Base-by-base conservation (phyloP, 2,113 vertebrate species). In the Tragelaphus scriptus region DNA sequence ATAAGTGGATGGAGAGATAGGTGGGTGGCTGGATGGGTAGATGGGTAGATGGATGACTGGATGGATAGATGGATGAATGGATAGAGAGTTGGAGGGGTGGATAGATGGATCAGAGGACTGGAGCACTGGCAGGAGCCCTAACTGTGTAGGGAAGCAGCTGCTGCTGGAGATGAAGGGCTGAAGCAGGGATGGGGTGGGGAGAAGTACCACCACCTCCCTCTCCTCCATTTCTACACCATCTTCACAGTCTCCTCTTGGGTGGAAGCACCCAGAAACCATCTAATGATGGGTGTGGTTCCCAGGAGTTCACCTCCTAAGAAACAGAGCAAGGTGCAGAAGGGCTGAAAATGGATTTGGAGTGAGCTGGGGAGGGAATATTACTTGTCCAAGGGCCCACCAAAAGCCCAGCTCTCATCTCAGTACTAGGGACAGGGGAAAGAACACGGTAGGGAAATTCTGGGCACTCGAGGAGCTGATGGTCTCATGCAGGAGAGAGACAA, bases 391-490 rank as follows among this genome's bases (percentile, higher is more conserved):
- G 36, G 30, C 61, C 32, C 94, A 75, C n/a, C 11, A 23, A 51
- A 7, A 36, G 25, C 61, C 32, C 94, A 80, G 65, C 14, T 26
- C 44, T 89, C 11, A 8, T 23, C 25, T 59, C 25, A 49, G 16
- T 10, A 2, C 0, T 55, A 30, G 59, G 32, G 32, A n/a, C 2
- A n/a, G 30, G 95, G 19, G 23, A 21, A 0, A 40, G n/a, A 61
- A 15, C 40, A 40, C n/a, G 15, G 5, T 1, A 23, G 40, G 47
- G 4, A 15, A 10, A n/a, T 2, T 13, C 11, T 32, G n/a, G 71
- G 6, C 19, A 1, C 9, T 16, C n/a, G 12, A 1, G 1, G 47
- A 40, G 7, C 25, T 85, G n/a, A 2, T 8, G 1, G 65, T 79
- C 36, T 17, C 30, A n/a, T 47, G 26, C 8, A 59, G 32, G 36